Conservation (phyloP, 2,797 vertebrate genomes). For the Cirrhinus molitorella region DNA sequence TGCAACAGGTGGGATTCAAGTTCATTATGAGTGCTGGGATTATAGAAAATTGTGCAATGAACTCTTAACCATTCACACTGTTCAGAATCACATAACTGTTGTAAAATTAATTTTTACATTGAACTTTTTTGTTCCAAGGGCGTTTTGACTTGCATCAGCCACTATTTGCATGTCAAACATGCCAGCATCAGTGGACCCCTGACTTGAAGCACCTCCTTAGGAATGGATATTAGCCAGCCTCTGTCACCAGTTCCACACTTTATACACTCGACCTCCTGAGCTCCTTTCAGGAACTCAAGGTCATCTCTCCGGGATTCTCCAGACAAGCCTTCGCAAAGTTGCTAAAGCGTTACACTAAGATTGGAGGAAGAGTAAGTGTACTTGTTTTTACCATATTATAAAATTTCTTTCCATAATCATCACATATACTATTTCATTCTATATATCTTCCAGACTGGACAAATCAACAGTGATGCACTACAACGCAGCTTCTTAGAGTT, state of each 20-base stretch:
- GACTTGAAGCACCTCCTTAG: background rate
- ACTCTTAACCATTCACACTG: constrained; percentile 4
- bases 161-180: background rate
- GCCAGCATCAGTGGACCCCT: constrained; percentile 11
- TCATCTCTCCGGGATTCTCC: constrained; percentile 1
- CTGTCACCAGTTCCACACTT: background rate
- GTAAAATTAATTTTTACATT: background rate
- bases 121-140: background rate
- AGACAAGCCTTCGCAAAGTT: constrained; percentile 7
- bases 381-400: background rate
- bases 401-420: background rate
- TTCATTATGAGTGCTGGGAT: background rate
- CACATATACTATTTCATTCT: background rate
- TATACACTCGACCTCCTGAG: constrained; percentile 1
- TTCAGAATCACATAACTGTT: background rate
- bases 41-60: background rate
- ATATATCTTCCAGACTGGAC: constrained; percentile 13
- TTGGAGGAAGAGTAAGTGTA: constrained; percentile 7
- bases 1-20: too few relatives aligned
- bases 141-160: constrained; percentile 21
- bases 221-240: constrained; percentile 20
- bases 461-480: background rate
- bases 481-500: constrained; percentile 14
- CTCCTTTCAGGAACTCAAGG: constrained; percentile 21
- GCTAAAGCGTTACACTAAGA: constrained; percentile 5